Evolutionary conservation across 1,140 invertebrate genomes (phyloP), one percentile per base, ranked within the genome.

Genomic region (Dryas iulia): DNA sequence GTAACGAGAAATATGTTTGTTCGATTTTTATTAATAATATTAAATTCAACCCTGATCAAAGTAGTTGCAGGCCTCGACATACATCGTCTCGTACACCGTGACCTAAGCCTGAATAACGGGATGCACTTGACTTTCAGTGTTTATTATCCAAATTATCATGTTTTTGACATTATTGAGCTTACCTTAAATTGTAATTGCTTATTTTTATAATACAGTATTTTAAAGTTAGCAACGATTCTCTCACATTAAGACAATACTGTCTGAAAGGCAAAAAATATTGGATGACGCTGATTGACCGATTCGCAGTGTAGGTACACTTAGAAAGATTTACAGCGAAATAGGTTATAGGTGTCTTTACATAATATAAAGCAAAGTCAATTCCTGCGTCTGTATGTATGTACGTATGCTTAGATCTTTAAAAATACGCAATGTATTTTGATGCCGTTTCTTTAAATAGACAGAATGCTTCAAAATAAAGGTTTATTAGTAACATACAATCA

Each of bases 101-200:
- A 84, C 82, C 82, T 77, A 73, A 79, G 73, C 67, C 79, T 71
- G 77, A 71, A 79, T 82, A 85, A 83, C 83, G 82, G 82, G 78
- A 77, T 77, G 77, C 73, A 79, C 77, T 82, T 86, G 80, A 81
- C 79, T 80, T 80, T 83, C 64, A 77, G 71, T 67, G 68, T 71
- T 65, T 66, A 75, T 52, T 61, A 66, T 60, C 72, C 23, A 18
- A 62, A 60, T 47, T 60, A 56, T 52, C 30, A 25, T 56, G n/a
- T 56, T 56, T 56, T n/a, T 56, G 53, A 24, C 11, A 25, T 56
- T 56, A 56, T 56, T 12, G 24, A 14, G 11, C 6, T 56, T 25
- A 24, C 8, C 14, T 47, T 35, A 14, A 14, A n/a, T n/a, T 25
- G 4, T 23, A 30, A 63, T 53, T n/a, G 8, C 23, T 25, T 54